phyloP scores from a whole-genome alignment of 2,113 vertebrate genomes.

The Varanus salvator region DNA sequence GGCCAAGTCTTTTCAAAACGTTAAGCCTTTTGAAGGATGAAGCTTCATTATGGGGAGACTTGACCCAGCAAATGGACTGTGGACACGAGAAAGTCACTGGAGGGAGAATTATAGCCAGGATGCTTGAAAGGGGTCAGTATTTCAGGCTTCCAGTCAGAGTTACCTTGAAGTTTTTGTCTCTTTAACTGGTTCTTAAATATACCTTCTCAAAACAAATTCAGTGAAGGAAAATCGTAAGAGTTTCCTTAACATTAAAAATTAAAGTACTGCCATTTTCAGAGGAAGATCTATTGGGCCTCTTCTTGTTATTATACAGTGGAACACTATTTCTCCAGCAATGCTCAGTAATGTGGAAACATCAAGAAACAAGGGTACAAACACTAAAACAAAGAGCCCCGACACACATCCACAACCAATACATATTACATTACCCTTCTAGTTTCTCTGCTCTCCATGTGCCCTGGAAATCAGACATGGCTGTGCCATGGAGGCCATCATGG shows the following conservation, averaged over 20 bases:
- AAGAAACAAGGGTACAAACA: background rate
- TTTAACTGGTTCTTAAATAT: background rate
- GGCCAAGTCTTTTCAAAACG: background rate
- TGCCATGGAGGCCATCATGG: background rate
- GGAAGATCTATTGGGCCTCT: background rate
- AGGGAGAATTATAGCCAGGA: background rate
- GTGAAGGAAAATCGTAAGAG: background rate
- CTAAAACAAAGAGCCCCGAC: background rate
- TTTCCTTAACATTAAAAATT: background rate
- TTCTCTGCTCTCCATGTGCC: background rate
- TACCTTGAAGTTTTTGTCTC: background rate
- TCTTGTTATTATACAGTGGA: background rate
- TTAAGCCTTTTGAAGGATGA: background rate
- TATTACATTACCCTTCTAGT: background rate
- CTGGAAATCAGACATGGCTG: background rate
- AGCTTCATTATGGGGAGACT: background rate
- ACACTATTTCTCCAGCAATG: background rate
- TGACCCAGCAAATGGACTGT: no score
- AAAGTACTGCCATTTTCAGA: background rate
- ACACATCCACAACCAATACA: background rate
- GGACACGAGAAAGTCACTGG: background rate
- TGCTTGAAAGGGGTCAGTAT: background rate
- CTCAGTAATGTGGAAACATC: background rate
- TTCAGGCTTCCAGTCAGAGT: background rate
- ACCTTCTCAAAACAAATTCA: background rate